Evolutionary conservation across 2,797 vertebrate species (phyloP).

Genomic region (Hozukius guyotensis): DNA sequence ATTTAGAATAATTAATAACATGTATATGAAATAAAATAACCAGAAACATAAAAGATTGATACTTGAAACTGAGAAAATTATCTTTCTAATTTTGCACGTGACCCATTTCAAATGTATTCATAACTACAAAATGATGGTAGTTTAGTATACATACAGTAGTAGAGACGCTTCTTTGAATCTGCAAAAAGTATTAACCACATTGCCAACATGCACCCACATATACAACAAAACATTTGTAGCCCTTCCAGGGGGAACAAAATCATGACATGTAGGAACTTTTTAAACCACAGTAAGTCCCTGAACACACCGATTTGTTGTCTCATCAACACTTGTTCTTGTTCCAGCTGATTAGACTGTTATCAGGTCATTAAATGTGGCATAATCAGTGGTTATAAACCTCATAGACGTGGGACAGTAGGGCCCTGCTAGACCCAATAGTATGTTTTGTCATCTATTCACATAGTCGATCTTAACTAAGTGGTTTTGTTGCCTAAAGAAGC

Average conservation of each 20-base stretch:
- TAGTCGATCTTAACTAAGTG: not conserved
- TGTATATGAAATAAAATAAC: not conserved
- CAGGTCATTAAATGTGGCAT: not conserved
- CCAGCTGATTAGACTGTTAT: not conserved
- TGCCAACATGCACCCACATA: not conserved
- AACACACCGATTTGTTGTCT: not conserved
- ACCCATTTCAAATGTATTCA: not conserved
- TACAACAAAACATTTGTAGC: not conserved
- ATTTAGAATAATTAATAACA: not conserved
- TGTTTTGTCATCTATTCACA: not conserved
- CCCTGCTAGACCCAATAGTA: not conserved
- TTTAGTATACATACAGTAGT: not conserved
- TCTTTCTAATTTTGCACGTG: not conserved
- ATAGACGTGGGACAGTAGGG: not conserved
- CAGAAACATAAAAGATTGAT: not conserved
- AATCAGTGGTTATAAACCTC: not conserved
- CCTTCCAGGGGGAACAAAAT: not conserved
- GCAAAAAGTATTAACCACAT: not conserved
- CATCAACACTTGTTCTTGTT: not conserved
- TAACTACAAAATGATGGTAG: not conserved
- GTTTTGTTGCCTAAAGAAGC: too few relatives aligned
- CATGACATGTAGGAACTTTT: not conserved
- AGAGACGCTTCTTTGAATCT: not conserved
- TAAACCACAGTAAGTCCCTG: not conserved
- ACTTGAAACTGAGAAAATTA: not conserved